A percentile compares a stretch with the other conserved stretches of the same genome.
These are phyloP conservation scores for Orussus abietinus DNA, from an alignment of 1,140 invertebrate genomes.

Conservation along the genomic window DNA sequence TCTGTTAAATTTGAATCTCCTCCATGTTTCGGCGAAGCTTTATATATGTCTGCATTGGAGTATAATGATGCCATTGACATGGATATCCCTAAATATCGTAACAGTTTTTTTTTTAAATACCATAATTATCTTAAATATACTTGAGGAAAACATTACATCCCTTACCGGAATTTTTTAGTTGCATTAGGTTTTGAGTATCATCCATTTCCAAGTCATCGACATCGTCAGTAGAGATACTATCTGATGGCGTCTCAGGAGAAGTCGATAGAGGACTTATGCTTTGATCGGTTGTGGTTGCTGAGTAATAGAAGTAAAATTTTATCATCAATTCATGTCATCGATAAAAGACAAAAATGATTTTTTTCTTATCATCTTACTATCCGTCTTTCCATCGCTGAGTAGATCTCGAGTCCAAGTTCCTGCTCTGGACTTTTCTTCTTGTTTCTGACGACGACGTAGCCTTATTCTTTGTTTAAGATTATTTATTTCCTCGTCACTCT, in stretches of 20 bases:
- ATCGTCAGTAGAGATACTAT: constrained; percentile 54
- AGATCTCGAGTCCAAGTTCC: constrained; percentile 34
- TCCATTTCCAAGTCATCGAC: constrained; percentile 56
- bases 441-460: constrained; percentile 55
- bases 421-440: constrained; percentile 49
- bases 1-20: constrained; percentile 41
- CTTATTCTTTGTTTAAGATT: constrained; percentile 64
- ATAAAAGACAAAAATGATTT: constrained; percentile 9
- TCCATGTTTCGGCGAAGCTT: constrained; percentile 26
- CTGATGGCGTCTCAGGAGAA: constrained; percentile 49
- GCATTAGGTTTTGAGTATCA: constrained; percentile 45
- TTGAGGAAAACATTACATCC: constrained; percentile 17
- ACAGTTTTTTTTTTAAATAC: constrained; percentile 4
- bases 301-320: constrained; percentile 17
- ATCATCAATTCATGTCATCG: constrained; percentile 6
- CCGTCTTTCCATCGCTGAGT: constrained; percentile 57
- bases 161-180: constrained; percentile 42
- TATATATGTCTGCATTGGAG: constrained; percentile 56
- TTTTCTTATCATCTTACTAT: constrained; percentile 51
- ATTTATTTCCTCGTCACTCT: constrained; percentile 69
- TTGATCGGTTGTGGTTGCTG: constrained; percentile 54
- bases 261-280: constrained; percentile 55
- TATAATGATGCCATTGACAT: constrained; percentile 64
- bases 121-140: constrained; percentile 2
- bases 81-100: constrained; percentile 49